These are phyloP conservation scores for Scrobipalpa atriplicella DNA, from an alignment of 2,888 invertebrate species.

Conservation along the genomic window DNA sequence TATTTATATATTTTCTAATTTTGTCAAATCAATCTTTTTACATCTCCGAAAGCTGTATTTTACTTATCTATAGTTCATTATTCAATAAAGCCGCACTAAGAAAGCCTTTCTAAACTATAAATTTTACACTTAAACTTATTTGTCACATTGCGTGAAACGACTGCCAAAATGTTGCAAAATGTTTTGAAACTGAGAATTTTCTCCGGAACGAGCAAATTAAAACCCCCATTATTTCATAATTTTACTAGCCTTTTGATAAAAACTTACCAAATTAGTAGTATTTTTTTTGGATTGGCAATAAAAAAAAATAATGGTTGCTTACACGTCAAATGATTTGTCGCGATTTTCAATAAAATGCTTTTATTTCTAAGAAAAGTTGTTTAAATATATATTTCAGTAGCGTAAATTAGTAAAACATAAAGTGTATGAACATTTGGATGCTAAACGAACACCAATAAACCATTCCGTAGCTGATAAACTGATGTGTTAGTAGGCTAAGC, in stretches of 20 bases:
- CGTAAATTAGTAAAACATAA: conserved; percentile 2
- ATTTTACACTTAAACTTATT: no score
- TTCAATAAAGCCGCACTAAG: no score
- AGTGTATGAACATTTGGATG: conserved; percentile 43
- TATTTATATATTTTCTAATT: no score
- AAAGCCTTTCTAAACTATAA: no score
- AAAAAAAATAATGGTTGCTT: conserved; percentile 52
- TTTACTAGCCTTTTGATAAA: background rate
- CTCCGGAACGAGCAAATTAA: no score
- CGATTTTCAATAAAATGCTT: conserved; percentile 59
- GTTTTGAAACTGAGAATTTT: background rate
- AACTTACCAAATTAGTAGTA: conserved; percentile 25
- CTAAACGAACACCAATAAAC: conserved; percentile 43
- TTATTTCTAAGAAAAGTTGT: conserved; percentile 50
- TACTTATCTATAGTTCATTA: no score
- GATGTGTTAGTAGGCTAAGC: conserved; percentile 70
- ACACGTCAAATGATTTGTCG: conserved; percentile 64
- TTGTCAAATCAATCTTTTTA: no score
- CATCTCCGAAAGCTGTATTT: no score
- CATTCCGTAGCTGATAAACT: conserved; percentile 63
- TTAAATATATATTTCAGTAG: conserved; percentile 39
- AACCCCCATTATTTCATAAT: background rate
- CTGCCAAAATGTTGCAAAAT: no score
- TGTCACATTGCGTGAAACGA: no score
- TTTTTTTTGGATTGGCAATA: conserved; percentile 43